phyloP scores from a whole-genome alignment of 1,140 invertebrate species.

The Portunus trituberculatus region DNA sequence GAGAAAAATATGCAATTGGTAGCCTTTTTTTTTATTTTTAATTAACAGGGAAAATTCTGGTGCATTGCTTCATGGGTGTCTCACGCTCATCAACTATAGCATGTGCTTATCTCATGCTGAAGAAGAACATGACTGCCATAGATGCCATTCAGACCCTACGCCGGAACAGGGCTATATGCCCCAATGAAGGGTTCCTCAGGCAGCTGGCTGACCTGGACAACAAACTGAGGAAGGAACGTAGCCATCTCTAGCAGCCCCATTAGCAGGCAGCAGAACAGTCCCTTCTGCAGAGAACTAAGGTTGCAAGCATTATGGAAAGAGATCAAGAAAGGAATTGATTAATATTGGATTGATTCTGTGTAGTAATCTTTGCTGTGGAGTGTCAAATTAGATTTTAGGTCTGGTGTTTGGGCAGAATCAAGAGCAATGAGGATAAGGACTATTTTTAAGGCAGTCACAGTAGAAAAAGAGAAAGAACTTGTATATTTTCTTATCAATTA shows the following conservation, averaged over 20 bases:
- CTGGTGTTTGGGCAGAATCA: neutral
- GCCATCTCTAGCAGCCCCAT: conserved; percentile 43
- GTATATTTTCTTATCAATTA: too few species aligned
- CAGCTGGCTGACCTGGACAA: conserved; percentile 88
- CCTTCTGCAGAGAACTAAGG: neutral
- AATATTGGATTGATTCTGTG: neutral
- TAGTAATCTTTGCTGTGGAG: too few species aligned
- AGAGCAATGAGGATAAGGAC: too few species aligned
- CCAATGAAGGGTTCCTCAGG: conserved; percentile 90
- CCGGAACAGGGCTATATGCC: conserved; percentile 82
- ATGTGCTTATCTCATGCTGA: conserved; percentile 91
- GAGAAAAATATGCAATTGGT: too few species aligned
- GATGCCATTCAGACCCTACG: conserved; percentile 88
- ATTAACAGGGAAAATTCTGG: conserved; percentile 87
- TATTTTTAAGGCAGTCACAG: too few species aligned
- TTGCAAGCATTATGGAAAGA: neutral
- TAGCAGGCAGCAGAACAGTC: too few species aligned
- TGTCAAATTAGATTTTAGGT: neutral
- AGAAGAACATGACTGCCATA: conserved; percentile 87
- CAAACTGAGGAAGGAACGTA: conserved; percentile 76
- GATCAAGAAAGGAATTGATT: neutral
- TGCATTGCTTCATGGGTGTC: conserved; percentile 91
- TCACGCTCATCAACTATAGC: conserved; percentile 90
- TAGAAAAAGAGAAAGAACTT: too few species aligned
- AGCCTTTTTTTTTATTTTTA: conserved; percentile 56